Conservation (phyloP, 2,113 vertebrate genomes). For the Gallinago paraguaiae region DNA sequence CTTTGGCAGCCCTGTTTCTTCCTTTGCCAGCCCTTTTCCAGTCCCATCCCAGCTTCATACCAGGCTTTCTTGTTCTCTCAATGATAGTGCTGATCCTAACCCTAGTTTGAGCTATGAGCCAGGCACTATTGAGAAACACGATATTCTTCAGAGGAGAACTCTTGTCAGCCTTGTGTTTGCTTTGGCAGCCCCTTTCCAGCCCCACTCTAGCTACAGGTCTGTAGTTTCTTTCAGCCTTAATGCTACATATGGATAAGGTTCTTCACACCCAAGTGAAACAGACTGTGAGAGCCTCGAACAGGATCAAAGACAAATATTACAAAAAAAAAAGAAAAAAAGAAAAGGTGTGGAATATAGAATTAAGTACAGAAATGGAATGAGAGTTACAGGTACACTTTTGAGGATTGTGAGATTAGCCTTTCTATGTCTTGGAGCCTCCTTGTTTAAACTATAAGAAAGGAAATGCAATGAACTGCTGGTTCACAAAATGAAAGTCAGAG, state of each 20-base stretch:
- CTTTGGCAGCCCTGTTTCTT: not conserved
- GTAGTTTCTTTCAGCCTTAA: not conserved
- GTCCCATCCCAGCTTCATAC: not conserved
- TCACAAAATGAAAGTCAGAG: not conserved
- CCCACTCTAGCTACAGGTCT: not conserved
- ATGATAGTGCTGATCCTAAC: not conserved
- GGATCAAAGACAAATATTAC: not conserved
- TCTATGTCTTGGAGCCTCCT: not conserved
- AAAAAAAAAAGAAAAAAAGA: not conserved
- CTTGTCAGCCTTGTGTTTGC: not conserved
- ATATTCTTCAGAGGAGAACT: not conserved
- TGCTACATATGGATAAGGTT: not conserved
- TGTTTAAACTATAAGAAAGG: not conserved
- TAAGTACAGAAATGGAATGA: not conserved
- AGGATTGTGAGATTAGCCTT: not conserved
- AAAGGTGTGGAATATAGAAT: not conserved
- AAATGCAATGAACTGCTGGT: not conserved
- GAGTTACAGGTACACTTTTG: not conserved
- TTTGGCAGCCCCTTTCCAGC: not conserved
- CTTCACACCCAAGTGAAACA: not conserved
- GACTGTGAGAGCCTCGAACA: not conserved
- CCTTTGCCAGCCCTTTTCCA: not conserved
- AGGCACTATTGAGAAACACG: not conserved
- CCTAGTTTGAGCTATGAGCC: not conserved
- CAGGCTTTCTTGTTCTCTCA: not conserved